Conservation (phyloP, 2,797 vertebrate species). For the Brotula barbata region DNA sequence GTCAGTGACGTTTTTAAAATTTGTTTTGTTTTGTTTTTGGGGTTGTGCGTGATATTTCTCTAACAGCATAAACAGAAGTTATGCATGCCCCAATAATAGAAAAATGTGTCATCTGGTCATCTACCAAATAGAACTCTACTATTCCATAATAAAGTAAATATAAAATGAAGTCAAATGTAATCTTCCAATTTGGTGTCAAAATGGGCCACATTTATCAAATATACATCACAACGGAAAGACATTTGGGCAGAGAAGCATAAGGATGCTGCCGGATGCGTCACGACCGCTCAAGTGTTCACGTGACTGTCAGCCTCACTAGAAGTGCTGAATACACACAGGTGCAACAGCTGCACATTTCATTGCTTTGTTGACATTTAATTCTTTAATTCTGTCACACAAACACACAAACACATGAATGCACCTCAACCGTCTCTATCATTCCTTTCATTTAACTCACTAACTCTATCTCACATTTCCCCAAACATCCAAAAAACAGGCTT, state of each 20-base stretch:
- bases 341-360: constrained; percentile 8
- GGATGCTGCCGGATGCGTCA: constrained; percentile 7
- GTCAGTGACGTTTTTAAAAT: too few species aligned
- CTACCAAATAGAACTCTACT: too few species aligned
- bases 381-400: not conserved
- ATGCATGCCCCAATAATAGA: too few species aligned
- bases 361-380: not conserved
- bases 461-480: constrained; percentile 34
- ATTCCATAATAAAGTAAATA: too few species aligned
- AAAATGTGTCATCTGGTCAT: too few species aligned
- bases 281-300: constrained; percentile 5
- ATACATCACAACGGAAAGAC: not conserved
- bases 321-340: constrained; percentile 14
- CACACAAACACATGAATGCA: not conserved
- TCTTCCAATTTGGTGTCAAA: constrained; percentile 3
- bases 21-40: too few species aligned
- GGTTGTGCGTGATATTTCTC: too few species aligned
- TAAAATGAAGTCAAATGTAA: too few species aligned
- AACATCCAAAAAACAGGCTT: constrained; percentile 50
- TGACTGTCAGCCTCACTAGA: constrained; percentile 3
- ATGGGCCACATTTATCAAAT: not conserved
- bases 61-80: too few species aligned
- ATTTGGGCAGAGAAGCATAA: not conserved
- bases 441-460: constrained; percentile 5
- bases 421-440: constrained; percentile 12